Evolutionary conservation across 2,888 invertebrate genomes (phyloP).

Genomic region (Germaria angustata): DNA sequence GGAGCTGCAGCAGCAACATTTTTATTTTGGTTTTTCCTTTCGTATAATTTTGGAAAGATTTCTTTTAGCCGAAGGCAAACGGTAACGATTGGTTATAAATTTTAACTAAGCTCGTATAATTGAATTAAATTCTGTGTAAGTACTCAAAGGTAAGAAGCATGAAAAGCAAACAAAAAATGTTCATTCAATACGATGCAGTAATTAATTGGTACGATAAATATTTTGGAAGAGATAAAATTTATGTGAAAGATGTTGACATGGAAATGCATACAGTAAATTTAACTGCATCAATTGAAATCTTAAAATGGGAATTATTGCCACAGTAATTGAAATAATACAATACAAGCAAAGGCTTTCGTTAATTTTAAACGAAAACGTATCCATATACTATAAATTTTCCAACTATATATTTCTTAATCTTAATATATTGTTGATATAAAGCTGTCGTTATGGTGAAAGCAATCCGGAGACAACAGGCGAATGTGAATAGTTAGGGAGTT

Average conservation of each 20-base stretch:
- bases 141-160: not conserved
- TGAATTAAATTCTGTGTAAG: conserved; percentile 57
- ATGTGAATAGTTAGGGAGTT: too few relatives aligned
- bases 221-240: not conserved
- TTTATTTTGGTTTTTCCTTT: not conserved
- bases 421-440: too few relatives aligned
- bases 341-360: too few relatives aligned
- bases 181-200: conserved; percentile 26
- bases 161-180: not conserved
- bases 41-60: conserved; percentile 15
- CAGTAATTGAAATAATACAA: too few relatives aligned
- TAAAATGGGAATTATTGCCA: too few relatives aligned
- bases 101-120: conserved; percentile 60
- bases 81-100: conserved; percentile 59
- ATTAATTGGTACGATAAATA: conserved; percentile 36
- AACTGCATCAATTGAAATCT: too few relatives aligned
- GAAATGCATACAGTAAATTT: not conserved
- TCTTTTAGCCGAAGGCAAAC: conserved; percentile 31
- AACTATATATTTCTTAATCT: too few relatives aligned
- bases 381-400: too few relatives aligned
- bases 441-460: too few relatives aligned
- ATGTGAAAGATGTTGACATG: not conserved
- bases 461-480: too few relatives aligned
- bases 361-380: too few relatives aligned
- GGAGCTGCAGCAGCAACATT: conserved; percentile 3